A percentile compares a stretch with the other conserved stretches of the same genome.
These are phyloP conservation scores for Nyctereutes procyonoides DNA, from an alignment of 2,113 vertebrate genomes.

Conservation along the genomic window DNA sequence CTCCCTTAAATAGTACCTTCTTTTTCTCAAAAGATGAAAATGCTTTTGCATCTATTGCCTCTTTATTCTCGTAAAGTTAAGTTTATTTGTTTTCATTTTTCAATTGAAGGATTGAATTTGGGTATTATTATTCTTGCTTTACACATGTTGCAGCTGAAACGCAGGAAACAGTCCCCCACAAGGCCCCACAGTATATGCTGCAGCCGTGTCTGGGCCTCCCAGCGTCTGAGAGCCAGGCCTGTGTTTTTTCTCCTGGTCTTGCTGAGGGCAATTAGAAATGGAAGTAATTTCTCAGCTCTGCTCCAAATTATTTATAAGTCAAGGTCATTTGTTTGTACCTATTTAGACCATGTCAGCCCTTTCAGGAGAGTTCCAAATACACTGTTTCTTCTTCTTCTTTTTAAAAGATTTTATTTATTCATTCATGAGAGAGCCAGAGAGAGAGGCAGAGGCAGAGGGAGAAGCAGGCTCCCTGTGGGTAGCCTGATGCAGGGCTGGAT, in stretches of 20 bases:
- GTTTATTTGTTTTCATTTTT: slow-evolving; percentile 72
- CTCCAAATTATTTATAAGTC: neutral
- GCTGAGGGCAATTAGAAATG: neutral
- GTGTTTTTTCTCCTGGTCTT: neutral
- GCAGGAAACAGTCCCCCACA: neutral
- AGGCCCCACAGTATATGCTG: neutral
- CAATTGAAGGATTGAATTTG: neutral
- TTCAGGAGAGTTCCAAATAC: neutral
- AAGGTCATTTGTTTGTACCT: neutral
- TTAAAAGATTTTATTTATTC: too few species aligned
- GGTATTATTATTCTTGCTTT: slow-evolving; percentile 51
- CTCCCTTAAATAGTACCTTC: slow-evolving; percentile 57
- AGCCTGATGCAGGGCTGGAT: too few species aligned
- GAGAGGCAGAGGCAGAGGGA: too few species aligned
- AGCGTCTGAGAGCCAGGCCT: neutral
- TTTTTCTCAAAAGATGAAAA: slow-evolving; percentile 44
- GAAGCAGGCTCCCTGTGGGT: too few species aligned
- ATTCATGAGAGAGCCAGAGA: too few species aligned
- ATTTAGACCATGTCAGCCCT: neutral
- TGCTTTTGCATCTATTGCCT: slow-evolving; percentile 46
- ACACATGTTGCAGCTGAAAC: neutral
- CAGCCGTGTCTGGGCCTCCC: neutral
- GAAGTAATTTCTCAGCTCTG: neutral
- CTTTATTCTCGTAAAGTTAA: slow-evolving; percentile 63
- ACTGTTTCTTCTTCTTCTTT: neutral